Evolutionary conservation across 2,888 invertebrate species (phyloP), one percentile per base, ranked within the genome.

Genomic region (Dynastes hyllus): DNA sequence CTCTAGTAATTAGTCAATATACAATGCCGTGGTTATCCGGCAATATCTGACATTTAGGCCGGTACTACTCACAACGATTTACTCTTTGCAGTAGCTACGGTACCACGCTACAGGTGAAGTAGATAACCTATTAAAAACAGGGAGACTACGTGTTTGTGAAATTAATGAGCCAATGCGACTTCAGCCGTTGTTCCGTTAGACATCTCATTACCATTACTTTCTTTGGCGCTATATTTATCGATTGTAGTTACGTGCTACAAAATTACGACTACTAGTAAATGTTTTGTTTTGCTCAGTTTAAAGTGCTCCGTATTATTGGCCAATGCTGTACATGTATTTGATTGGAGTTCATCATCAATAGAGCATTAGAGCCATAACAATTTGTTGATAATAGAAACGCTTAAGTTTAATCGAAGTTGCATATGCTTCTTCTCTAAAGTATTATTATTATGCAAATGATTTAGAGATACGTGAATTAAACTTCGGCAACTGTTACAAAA

Each of bases 31-130:
- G 71, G 50, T 78, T 78, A 78, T 27, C 63, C 16, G 22, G 53
- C 65, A 76, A 67, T 67, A 51, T 76, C 16, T 78, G 78, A 78
- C 78, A 78, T 78, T 78, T 76, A 65, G 27, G 32, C 40, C 4
- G 66, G 22, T 53, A 37, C 66, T 51, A 71, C 55, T 55, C 51
- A 61, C 58, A 63, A 45, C 61, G n/a, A 40, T 37, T 45, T 69
- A 67, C 32, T 37, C 45, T 40, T 69, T 55, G 11, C 58, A 45
- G 50, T 45, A 22, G 8, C 51, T 61, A 65, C 65, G 37, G 27
- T 16, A 53, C 9, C 22, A 45, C 32, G 71, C 70, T 77, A 61
- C 70, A 69, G 50, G 58, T 71, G 51, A 40, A 50, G 27, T 51
- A 29, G 66, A 29, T 50, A 29, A 58, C 27, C 51, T 16, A 65